Evolutionary conservation across 30 jellyfish, hydroid and myxozoan genomes (phyloP), one percentile per base, ranked within the genome.

Genomic region (Haliclystus octoradiatus): DNA sequence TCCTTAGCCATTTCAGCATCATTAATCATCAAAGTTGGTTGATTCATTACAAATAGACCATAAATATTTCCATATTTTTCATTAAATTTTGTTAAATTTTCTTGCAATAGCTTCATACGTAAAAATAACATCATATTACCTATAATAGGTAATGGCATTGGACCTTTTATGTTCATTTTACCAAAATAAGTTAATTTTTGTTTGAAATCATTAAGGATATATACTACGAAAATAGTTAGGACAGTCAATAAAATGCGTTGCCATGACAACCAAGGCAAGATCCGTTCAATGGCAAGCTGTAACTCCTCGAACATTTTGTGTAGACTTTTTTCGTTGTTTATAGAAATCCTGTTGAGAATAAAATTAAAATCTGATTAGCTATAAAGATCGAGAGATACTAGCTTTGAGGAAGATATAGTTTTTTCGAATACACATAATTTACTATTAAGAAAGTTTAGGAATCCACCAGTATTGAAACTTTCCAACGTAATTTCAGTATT

Each of bases 261-360:
- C 57, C 57, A 40, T 19, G 57, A 40, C 57, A 40, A 40, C 57
- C n/a, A n/a, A n/a, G n/a, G n/a, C n/a, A n/a, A n/a, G n/a, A n/a
- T n/a, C n/a, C n/a, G n/a, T n/a, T n/a, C n/a, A n/a, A n/a, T n/a
- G n/a, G n/a, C n/a, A n/a, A n/a, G n/a, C n/a, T n/a, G n/a, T n/a
- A n/a, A n/a, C n/a, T n/a, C n/a, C n/a, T n/a, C n/a, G n/a, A n/a
- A n/a, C n/a, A n/a, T n/a, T n/a, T n/a, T n/a, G n/a, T n/a, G n/a
- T n/a, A n/a, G n/a, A n/a, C n/a, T n/a, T n/a, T n/a, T n/a, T n/a
- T n/a, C n/a, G n/a, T n/a, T n/a, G n/a, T n/a, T n/a, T n/a, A n/a
- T n/a, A n/a, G n/a, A n/a, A n/a, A n/a, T n/a, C n/a, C n/a, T n/a
- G n/a, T n/a, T n/a, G n/a, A n/a, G n/a, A n/a, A n/a, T n/a, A n/a